Evolutionary conservation across 2,888 invertebrate species (phyloP).

Genomic region (Drosophila buzzatii): DNA sequence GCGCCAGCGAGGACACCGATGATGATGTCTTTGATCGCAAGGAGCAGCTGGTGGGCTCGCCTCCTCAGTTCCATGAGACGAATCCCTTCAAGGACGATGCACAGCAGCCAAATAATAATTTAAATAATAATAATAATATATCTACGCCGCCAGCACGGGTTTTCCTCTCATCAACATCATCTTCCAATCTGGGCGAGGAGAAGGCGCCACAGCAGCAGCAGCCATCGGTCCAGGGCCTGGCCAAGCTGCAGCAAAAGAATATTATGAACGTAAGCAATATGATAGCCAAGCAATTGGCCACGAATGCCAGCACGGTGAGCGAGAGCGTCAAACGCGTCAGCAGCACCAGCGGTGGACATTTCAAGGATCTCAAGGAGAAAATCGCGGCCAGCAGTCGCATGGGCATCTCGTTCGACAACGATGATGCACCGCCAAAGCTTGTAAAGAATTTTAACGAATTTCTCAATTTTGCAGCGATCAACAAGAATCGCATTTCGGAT

Average conservation of each 20-base stretch:
- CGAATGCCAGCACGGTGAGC: conserved; percentile 73
- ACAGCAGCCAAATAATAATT: conserved; percentile 33
- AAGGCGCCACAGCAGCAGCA: conserved; percentile 6
- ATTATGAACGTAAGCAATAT: conserved; percentile 83
- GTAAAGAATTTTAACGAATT: conserved; percentile 95
- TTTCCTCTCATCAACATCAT: conserved; percentile 69
- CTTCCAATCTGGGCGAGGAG: conserved; percentile 52
- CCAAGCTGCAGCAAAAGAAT: conserved; percentile 79
- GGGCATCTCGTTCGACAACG: conserved; percentile 72
- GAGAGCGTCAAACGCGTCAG: conserved; percentile 76
- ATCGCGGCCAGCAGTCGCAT: conserved; percentile 86
- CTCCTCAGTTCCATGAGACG: conserved; percentile 81
- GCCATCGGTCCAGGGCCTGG: conserved; percentile 56
- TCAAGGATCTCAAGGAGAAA: conserved; percentile 87
- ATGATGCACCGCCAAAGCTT: conserved; percentile 84
- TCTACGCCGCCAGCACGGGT: conserved; percentile 42
- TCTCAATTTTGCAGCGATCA: conserved; percentile 90
- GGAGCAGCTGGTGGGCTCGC: conserved; percentile 50
- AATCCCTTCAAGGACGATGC: conserved; percentile 84
- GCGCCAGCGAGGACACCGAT: conserved; percentile 64
- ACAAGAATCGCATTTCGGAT: conserved; percentile 87
- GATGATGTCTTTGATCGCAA: conserved; percentile 78
- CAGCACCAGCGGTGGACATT: conserved; percentile 86
- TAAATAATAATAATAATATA: conserved; percentile 26
- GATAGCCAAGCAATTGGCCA: conserved; percentile 82